Evolutionary conservation across 2,113 vertebrate species (phyloP), one percentile per base, ranked within the genome.

Genomic region (Phalacrocorax carbo): DNA sequence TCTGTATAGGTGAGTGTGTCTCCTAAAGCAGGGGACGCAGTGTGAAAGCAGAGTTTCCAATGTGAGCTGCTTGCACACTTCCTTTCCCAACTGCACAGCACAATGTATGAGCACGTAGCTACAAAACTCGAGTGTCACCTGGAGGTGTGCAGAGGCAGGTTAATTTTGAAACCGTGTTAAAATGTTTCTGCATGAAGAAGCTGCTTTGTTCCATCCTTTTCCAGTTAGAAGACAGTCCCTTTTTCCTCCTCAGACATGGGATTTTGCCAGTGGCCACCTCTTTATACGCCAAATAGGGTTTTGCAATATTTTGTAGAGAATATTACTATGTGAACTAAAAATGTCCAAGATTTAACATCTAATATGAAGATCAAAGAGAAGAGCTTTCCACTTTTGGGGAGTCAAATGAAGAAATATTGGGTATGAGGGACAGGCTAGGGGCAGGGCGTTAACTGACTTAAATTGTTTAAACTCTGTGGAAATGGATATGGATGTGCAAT

Each of bases 31-130:
- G 2, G 36, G 22, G 18, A 40, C 34, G 29, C 8, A 5, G 3
- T 27, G 4, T 76, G 51, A 62, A 61, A 83, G 44, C 19, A 32
- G 46, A 38, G 34, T 61, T 88, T 92, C 75, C 51, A 48, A 7
- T 51, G n/a, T 51, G n/a, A 84, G 46, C 32, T 94, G 18, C 72
- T 84, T 30, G 30, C 5, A 0, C 55, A 19, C 42, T 84, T 93
- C 40, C 42, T 69, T 86, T 95, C 55, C 23, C 51, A 58, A 25
- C 40, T 73, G 46, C 68, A 73, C 52, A 61, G 30, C 11, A 8
- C 3, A 0, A 30, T 15, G 4, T n/a, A 13, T 0, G 2, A 77
- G 49, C 71, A 60, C 6, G 1, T 17, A 77, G n/a, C 49, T 76
- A 25, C 21, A 73, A 49, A 70, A 15, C 38, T 81, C 34, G 72